phyloP scores from a whole-genome alignment of 1,140 invertebrate genomes.

The Anastrepha ludens region DNA sequence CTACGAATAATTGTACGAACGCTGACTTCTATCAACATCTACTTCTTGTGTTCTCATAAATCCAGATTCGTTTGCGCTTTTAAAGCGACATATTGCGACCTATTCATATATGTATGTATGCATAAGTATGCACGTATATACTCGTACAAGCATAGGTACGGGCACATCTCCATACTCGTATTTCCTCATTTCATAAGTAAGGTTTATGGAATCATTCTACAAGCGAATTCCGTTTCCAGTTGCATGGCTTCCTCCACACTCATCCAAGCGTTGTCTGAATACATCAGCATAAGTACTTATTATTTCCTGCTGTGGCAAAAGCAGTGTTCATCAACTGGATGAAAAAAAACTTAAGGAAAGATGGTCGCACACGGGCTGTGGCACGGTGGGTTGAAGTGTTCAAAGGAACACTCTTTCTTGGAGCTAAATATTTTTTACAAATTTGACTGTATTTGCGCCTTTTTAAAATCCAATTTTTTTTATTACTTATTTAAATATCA shows the following conservation, averaged over 20 bases:
- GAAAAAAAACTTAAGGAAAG: not conserved
- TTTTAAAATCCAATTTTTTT: too few species aligned
- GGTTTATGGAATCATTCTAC: slow-evolving; percentile 44
- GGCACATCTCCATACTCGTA: not conserved
- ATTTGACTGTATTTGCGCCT: too few species aligned
- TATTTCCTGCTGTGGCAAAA: slow-evolving; percentile 50
- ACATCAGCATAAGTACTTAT: slow-evolving; percentile 55
- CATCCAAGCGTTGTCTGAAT: slow-evolving; percentile 46
- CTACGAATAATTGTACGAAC: too few species aligned
- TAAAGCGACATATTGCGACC: not conserved
- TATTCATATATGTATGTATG: not conserved
- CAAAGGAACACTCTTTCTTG: too few species aligned
- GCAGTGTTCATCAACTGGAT: slow-evolving; percentile 31
- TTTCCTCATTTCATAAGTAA: slow-evolving; percentile 31
- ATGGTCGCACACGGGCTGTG: not conserved
- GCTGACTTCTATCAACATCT: not conserved
- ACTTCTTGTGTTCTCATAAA: slow-evolving; percentile 21
- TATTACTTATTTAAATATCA: too few species aligned
- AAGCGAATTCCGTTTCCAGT: slow-evolving; percentile 42
- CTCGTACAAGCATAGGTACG: not conserved
- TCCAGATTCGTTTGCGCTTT: not conserved
- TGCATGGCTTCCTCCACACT: slow-evolving; percentile 30
- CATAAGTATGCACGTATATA: not conserved
- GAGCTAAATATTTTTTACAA: too few species aligned
- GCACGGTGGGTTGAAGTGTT: not conserved